Base-by-base conservation (phyloP, 2,888 invertebrate genomes). In the Byasa hedistus region DNA sequence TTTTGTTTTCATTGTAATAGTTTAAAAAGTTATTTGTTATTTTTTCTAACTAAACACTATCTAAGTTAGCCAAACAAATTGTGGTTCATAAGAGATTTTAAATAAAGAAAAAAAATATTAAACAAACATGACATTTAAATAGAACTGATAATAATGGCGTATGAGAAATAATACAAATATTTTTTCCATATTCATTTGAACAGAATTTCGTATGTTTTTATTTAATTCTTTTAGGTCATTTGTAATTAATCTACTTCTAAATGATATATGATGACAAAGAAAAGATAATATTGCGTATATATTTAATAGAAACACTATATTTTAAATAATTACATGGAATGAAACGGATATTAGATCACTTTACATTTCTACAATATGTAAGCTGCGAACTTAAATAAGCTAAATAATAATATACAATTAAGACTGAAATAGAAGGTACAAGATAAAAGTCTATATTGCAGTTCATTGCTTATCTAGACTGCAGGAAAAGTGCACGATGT, bases 401-500 rank as follows among this genome's bases (percentile, higher is more conserved):
- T 10, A 52, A 51, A n/a, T 39, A 63, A 22, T 27, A 21, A 8
- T 36, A 23, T 36, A 17, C 7, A 22, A 36, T 36, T 54, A 39
- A 61, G 23, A 22, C 32, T 55, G 22, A 10, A 21, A 61, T 55
- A 39, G 36, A 1, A 55, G 10, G 12, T 39, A 56, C n/a, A 39
- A 23, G 23, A 19, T 21, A 27, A 5, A 2, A 10, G 55, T 54
- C 36, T 36, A 44, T 57, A 12, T n/a, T n/a, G 17, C 57, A 27
- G 55, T 19, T 55, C 24, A 61, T 63, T 72, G 77, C 65, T 77
- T 77, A 27, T 79, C 81, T 10, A 73, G 51, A 70, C 83, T 83
- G 85, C 99, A 99, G 7, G 96, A 97, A 81, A 96, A 97, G 87
- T 99, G 99, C 1, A 98, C 97, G 23, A 98, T 95, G 74, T 97